Conservation (phyloP, 2,888 invertebrate genomes). For the Conus canariensis region DNA sequence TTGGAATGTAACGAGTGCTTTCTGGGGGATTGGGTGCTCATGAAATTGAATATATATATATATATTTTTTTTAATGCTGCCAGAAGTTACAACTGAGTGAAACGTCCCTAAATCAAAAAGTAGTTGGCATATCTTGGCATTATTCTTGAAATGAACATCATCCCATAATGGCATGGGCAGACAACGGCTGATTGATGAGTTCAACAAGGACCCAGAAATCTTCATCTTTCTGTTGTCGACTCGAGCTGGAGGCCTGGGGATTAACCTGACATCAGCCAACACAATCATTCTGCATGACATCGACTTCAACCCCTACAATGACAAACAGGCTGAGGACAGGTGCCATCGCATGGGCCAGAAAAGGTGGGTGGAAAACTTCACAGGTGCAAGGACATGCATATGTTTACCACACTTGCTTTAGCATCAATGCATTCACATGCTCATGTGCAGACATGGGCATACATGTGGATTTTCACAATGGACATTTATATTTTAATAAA, state of each 20-base stretch:
- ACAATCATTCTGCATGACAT: slow-evolving; percentile 98
- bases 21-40: too few species aligned
- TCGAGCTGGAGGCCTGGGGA: slow-evolving; percentile 89
- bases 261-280: slow-evolving; percentile 87
- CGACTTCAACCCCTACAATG: slow-evolving; percentile 99
- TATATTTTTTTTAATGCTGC: too few species aligned
- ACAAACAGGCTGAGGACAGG: slow-evolving; percentile 90
- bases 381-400: not conserved
- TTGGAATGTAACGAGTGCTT: too few species aligned
- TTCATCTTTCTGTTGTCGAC: slow-evolving; percentile 96
- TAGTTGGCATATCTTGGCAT: not conserved
- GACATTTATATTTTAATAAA: slow-evolving; percentile 74
- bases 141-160: not conserved
- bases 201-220: slow-evolving; percentile 88
- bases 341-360: not conserved
- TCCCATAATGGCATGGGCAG: slow-evolving; percentile 80
- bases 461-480: slow-evolving; percentile 82
- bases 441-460: too few species aligned
- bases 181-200: slow-evolving; percentile 93
- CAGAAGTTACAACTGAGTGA: too few species aligned
- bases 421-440: too few species aligned
- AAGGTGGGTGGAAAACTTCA: not conserved
- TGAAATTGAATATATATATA: too few species aligned
- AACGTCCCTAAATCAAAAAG: too few species aligned
- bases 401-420: too few species aligned